Evolutionary conservation across 2,113 vertebrate genomes (phyloP), one percentile per base, ranked within the genome.

Genomic region (Chiloscyllium plagiosum): DNA sequence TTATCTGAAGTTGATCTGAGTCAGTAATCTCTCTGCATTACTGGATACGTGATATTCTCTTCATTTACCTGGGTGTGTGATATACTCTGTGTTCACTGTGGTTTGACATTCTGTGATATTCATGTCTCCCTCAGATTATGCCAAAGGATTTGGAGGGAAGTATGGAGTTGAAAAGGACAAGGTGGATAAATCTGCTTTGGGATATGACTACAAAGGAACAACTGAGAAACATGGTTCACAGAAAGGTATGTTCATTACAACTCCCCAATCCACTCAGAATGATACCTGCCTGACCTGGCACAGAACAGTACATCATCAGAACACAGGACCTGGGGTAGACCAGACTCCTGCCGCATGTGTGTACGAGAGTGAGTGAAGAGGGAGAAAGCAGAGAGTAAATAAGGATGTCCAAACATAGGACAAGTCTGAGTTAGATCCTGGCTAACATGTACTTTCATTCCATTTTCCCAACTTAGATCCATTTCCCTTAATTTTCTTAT

Each of bases 221-320:
- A 97, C 97, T 0, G 98, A 99, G 97, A 99, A 98, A 96, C 98
- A 99, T 0, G 97, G 98, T 96, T 99, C 98, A 0, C 98, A 99
- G 96, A 98, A 96, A 98, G 98, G 98, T 98, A 96, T 97, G 66
- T 3, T 12, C 47, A 29, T 29, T 33, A 26, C 70, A 56, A 22
- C 17, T 29, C 52, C 0, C 15, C 15, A 22, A 0, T 6, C 42
- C 17, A 26, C 50, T 61, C 70, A 80, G n/a, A 96, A 66, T 66
- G 37, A 12, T 86, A 4, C 24, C 22, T 61, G 66, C 24, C 26
- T 61, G 56, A 61, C 56, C 56, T 61, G 56, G 56, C 69, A 69
- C 68, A 69, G 68, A 69, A 69, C 1, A 22, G 66, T 68, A 68
- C 2, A 2, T 22, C 66, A 68, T 68, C 15, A 20, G 66, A 15